Evolutionary conservation across 2,113 vertebrate species (phyloP).

Genomic region (Megaleporinus macrocephalus): DNA sequence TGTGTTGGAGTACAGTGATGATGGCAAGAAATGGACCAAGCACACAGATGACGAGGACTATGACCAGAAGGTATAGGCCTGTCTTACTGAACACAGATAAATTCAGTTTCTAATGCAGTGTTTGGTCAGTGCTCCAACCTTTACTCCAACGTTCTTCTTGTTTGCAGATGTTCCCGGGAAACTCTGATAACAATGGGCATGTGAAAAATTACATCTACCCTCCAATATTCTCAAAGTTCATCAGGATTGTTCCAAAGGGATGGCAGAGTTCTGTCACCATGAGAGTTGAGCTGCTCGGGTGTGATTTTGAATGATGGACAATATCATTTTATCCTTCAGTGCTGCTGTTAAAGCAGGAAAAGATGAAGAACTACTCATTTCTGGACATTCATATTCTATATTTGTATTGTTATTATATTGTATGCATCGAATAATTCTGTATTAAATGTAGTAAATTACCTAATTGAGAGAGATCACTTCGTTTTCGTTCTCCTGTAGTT

Average conservation of each 20-base stretch:
- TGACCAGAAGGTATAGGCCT: slow-evolving; percentile 76
- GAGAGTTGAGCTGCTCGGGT: slow-evolving; percentile 92
- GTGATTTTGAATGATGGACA: slow-evolving; percentile 79
- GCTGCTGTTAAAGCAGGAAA: background rate
- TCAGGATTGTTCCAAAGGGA: slow-evolving; percentile 85
- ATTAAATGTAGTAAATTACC: background rate
- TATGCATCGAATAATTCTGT: background rate
- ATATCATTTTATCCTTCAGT: background rate
- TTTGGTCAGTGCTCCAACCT: background rate
- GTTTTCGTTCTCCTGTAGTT: background rate
- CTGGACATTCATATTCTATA: slow-evolving; percentile 7
- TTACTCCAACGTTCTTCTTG: slow-evolving; percentile 39
- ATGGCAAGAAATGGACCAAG: slow-evolving; percentile 82
- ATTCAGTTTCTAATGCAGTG: background rate
- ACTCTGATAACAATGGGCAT: slow-evolving; percentile 77
- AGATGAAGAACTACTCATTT: background rate
- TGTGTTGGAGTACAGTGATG: slow-evolving; percentile 80
- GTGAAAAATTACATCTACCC: slow-evolving; percentile 89
- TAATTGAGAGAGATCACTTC: background rate
- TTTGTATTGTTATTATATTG: background rate
- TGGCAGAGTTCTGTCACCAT: slow-evolving; percentile 88
- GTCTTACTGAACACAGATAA: too few relatives aligned
- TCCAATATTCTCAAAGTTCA: slow-evolving; percentile 89
- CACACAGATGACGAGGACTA: slow-evolving; percentile 77
- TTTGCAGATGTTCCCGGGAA: slow-evolving; percentile 87